Percentiles rank a stretch among this genome's conserved stretches.
phyloP scores from a whole-genome alignment of 92 coral and sea anemone genomes.

The Montipora capitata region DNA sequence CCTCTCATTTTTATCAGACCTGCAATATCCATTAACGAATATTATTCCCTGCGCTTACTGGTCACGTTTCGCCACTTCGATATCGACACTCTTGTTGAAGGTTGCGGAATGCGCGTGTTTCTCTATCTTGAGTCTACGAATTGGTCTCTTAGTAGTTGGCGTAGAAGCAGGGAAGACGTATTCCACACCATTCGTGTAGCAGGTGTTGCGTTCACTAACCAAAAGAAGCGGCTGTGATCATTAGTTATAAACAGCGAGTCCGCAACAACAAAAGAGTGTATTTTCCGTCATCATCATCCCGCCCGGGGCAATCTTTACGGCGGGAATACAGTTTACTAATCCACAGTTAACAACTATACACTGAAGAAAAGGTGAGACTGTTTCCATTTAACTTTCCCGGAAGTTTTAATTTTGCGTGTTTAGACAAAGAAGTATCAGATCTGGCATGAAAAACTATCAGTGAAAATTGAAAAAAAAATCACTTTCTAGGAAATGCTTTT shows the following conservation, averaged over 20 bases:
- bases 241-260: not conserved
- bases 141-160: not conserved
- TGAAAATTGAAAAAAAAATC: not conserved
- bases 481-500: not conserved
- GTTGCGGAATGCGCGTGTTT: not conserved
- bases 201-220: not conserved
- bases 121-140: not conserved
- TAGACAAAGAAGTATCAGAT: not conserved
- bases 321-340: no score
- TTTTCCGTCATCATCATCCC: not conserved
- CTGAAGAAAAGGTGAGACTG: not conserved
- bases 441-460: not conserved
- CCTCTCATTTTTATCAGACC: not conserved
- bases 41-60: not conserved
- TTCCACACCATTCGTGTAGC: not conserved
- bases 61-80: constrained; percentile 15
- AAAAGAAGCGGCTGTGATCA: not conserved
- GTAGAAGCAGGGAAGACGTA: not conserved
- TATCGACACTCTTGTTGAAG: no score
- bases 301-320: no score
- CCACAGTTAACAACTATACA: not conserved
- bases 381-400: not conserved
- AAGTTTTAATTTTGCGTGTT: not conserved
- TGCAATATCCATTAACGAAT: not conserved
- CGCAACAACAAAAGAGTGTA: not conserved